A percentile compares a stretch with the other conserved stretches of the same genome.
Conservation (phyloP, 2,888 invertebrate species). For the Folsomia candida region DNA sequence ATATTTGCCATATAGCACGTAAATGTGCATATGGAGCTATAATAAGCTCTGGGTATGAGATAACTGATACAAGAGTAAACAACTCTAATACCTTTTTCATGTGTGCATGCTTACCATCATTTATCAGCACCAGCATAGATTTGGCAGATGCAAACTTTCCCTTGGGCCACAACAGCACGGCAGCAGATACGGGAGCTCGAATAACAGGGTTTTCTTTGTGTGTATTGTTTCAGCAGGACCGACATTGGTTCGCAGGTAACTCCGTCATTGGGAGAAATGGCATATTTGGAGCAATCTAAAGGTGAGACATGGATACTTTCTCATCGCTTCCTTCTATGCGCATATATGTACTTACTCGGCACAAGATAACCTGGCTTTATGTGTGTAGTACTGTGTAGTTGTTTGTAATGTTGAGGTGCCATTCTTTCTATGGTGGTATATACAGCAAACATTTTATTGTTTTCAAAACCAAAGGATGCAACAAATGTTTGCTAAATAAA, state of each 20-base stretch:
- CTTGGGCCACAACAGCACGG: too few relatives aligned
- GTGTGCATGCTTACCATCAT: neutral
- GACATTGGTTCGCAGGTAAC: slow-evolving; percentile 47
- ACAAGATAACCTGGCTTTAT: too few relatives aligned
- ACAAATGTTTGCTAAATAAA: too few relatives aligned
- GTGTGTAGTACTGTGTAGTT: too few relatives aligned
- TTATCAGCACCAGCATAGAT: neutral
- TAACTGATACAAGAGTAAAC: too few relatives aligned
- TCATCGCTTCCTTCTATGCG: neutral
- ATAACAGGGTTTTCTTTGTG: slow-evolving; percentile 6
- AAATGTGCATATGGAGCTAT: too few relatives aligned
- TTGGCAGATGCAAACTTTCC: neutral
- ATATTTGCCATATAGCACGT: too few relatives aligned
- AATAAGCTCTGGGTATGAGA: too few relatives aligned
- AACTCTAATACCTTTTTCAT: neutral
- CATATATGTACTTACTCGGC: too few relatives aligned
- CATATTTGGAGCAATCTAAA: slow-evolving; percentile 32
- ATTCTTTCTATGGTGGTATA: too few relatives aligned
- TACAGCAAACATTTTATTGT: neutral
- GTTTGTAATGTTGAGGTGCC: too few relatives aligned
- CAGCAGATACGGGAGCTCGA: too few relatives aligned
- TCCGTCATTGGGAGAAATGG: slow-evolving; percentile 47
- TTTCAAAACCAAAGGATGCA: neutral
- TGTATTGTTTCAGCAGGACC: slow-evolving; percentile 28
- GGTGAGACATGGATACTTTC: slow-evolving; percentile 14